Conservation (phyloP, 2,113 vertebrate genomes). For the Eclectus roratus region DNA sequence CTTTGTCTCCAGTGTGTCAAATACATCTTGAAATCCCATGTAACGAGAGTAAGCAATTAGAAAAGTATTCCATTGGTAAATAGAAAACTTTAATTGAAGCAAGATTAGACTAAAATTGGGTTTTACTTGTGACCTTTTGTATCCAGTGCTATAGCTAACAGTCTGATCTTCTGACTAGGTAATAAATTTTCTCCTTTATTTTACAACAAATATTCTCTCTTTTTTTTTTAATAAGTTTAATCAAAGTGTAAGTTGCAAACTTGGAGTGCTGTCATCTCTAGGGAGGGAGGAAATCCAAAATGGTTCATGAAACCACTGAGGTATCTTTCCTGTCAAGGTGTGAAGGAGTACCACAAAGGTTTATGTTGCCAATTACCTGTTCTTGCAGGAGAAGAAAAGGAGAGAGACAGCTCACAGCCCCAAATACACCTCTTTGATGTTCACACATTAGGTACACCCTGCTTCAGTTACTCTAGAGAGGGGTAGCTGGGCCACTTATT, state of each 20-base stretch:
- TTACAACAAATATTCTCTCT: not conserved
- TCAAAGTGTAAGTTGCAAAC: not conserved
- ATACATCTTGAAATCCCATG: conserved; percentile 26
- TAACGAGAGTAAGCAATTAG: not conserved
- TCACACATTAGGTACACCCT: not conserved
- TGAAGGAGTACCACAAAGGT: not conserved
- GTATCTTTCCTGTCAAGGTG: not conserved
- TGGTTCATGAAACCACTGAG: not conserved
- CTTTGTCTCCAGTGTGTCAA: conserved; percentile 32
- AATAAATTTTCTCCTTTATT: not conserved
- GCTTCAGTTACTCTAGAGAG: not conserved
- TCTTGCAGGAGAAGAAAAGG: not conserved
- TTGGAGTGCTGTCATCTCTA: not conserved
- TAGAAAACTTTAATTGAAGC: conserved; percentile 25
- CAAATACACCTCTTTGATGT: not conserved
- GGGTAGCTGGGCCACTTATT: not conserved
- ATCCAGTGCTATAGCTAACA: not conserved
- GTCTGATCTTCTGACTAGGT: not conserved
- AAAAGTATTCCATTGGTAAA: conserved; percentile 1
- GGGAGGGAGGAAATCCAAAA: not conserved
- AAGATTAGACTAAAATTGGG: conserved; percentile 5
- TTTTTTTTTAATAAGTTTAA: not conserved
- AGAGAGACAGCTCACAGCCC: not conserved
- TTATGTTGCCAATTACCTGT: not conserved
- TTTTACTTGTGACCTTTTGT: conserved; percentile 40